Base-by-base conservation (phyloP, 2,888 invertebrate species). In the Cheilosia impressa region DNA sequence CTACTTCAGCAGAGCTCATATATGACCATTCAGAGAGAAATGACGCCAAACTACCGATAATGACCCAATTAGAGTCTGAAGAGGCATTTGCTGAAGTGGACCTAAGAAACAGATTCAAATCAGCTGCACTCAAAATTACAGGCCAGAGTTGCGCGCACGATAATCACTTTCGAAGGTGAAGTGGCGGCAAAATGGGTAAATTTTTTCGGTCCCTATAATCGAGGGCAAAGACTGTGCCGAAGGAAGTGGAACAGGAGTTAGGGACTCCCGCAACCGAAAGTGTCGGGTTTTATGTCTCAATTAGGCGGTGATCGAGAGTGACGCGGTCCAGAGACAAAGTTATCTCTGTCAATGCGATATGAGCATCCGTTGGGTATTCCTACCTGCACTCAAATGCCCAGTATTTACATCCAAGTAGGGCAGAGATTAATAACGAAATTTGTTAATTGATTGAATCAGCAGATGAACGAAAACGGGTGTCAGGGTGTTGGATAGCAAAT, bases 11-110 rank as follows among this genome's bases (percentile, higher is more conserved):
- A 53, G 60, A 60, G 24, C 17, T n/a, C n/a, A n/a, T n/a, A n/a
- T n/a, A n/a, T n/a, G n/a, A n/a, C n/a, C 62, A 63, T 71, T 69
- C 62, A 76, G 65, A 13, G 27, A 52, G 47, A 63, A 65, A 66
- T 66, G 77, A 82, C 77, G 82, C 82, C 82, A 82, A 82, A 72
- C 66, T 77, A 55, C 71, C 62, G 77, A 82, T 82, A 82, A 82
- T 82, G 72, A 82, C 77, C 82, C 82, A 82, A 82, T 82, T 82
- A 77, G 71, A 60, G 71, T 66, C 82, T 77, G 77, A 72, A 71
- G 82, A 72, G 72, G 77, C 45, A 19, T 60, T 58, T n/a, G 43
- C 34, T 41, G 13, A 41, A 27, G 5, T 41, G 17, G 41, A 57
- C 47, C 50, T 45, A 43, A 52, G 68, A 22, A 13, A 47, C 38